These are phyloP conservation scores for Melanchra persicariae DNA, from an alignment of 2,888 invertebrate species.

Conservation along the genomic window DNA sequence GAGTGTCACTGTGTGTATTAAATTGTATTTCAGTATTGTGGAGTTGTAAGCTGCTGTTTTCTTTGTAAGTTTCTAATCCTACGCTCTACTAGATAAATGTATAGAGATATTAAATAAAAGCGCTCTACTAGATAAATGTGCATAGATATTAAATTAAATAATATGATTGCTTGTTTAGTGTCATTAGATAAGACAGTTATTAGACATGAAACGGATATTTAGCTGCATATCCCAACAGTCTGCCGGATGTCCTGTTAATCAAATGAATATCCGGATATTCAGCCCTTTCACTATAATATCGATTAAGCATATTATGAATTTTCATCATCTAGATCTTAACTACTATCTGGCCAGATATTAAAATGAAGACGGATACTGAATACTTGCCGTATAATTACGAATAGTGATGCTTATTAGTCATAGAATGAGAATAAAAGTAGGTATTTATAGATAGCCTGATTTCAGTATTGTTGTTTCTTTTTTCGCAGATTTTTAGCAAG, in stretches of 20 bases:
- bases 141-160: constrained; percentile 6
- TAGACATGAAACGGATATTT: background rate
- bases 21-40: constrained; percentile 30
- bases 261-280: background rate
- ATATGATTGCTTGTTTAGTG: constrained; percentile 14
- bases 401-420: constrained; percentile 9
- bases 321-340: no score
- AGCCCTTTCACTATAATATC: background rate
- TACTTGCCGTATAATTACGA: background rate
- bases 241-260: background rate
- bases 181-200: constrained; percentile 3
- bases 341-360: constrained; percentile 1
- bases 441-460: constrained; percentile 24
- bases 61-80: constrained; percentile 42
- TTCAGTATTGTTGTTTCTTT: constrained; percentile 16
- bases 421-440: constrained; percentile 7
- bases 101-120: constrained; percentile 2
- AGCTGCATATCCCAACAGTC: background rate
- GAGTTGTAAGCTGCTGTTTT: constrained; percentile 20
- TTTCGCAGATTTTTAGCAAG: background rate
- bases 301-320: no score
- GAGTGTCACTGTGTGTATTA: constrained; percentile 20
- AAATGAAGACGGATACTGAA: background rate
- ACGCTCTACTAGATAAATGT: constrained; percentile 22
- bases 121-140: constrained; percentile 23